Conservation (phyloP, 1,140 invertebrate species). For the Lutraria rhynchaena region DNA sequence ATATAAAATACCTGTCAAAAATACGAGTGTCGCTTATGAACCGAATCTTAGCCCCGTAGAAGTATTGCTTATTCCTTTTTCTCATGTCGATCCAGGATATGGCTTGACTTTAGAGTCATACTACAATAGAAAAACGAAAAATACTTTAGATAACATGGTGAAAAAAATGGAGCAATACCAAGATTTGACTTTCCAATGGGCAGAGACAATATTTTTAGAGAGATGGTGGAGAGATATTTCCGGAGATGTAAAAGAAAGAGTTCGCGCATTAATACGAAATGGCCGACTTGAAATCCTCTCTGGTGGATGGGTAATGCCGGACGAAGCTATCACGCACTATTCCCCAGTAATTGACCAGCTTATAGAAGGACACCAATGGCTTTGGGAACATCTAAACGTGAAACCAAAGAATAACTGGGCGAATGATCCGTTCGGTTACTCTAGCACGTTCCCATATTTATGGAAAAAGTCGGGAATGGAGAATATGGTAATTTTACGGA, state of each 20-base stretch:
- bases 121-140: conserved; percentile 91
- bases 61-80: conserved; percentile 92
- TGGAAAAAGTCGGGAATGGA: conserved; percentile 91
- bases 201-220: conserved; percentile 63
- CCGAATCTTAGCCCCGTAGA: conserved; percentile 23
- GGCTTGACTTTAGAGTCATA: conserved; percentile 84
- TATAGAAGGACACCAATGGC: conserved; percentile 96
- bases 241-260: not conserved
- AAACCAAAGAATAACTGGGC: conserved; percentile 92
- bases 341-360: conserved; percentile 97
- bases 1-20: conserved; percentile 45
- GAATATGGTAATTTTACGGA: conserved; percentile 93
- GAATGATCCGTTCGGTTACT: conserved; percentile 95
- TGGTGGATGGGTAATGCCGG: conserved; percentile 98
- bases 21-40: conserved; percentile 18
- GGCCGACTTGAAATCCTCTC: conserved; percentile 96
- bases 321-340: conserved; percentile 95
- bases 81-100: conserved; percentile 95
- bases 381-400: conserved; percentile 91
- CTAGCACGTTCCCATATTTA: conserved; percentile 92
- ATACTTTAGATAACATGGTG: conserved; percentile 74
- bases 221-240: conserved; percentile 85
- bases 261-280: conserved; percentile 33
- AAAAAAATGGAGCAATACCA: conserved; percentile 50
- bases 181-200: conserved; percentile 67